These are phyloP conservation scores for Serinus canaria DNA, from an alignment of 2,113 vertebrate species.

Conservation along the genomic window DNA sequence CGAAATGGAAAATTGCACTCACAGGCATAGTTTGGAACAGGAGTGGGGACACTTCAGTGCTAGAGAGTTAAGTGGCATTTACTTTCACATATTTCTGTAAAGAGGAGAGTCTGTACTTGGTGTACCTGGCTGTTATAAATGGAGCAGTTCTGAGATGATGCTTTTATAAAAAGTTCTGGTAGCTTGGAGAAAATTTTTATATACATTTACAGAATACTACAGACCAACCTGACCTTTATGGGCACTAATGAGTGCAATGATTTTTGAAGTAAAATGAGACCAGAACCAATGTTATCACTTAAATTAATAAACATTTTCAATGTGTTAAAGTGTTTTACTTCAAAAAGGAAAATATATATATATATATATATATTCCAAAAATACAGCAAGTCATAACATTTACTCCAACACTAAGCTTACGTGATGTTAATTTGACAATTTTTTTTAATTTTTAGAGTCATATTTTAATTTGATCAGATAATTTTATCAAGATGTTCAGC, in stretches of 20 bases:
- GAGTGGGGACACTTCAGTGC: constrained; percentile 52
- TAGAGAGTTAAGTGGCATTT: constrained; percentile 57
- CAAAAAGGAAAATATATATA: constrained; percentile 46
- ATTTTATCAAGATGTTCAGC: constrained; percentile 70
- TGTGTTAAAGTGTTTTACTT: constrained; percentile 70
- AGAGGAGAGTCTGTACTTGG: constrained; percentile 37
- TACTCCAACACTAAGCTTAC: constrained; percentile 66
- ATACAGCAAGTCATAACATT: constrained; percentile 11
- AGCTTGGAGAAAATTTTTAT: constrained; percentile 66
- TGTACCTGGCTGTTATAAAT: constrained; percentile 36
- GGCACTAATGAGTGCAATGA: constrained; percentile 63
- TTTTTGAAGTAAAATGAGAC: constrained; percentile 68
- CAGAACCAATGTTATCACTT: constrained; percentile 69
- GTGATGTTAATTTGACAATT: constrained; percentile 73
- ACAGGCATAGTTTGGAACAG: constrained; percentile 45
- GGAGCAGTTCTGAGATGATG: constrained; percentile 62
- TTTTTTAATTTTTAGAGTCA: constrained; percentile 49
- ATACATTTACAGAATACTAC: constrained; percentile 53
- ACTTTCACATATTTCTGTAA: constrained; percentile 40
- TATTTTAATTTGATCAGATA: constrained; percentile 71
- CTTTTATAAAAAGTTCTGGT: constrained; percentile 60
- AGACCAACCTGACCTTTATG: constrained; percentile 69
- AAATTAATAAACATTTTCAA: constrained; percentile 62
- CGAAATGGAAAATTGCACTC: constrained; percentile 11
- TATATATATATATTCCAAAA: constrained; percentile 26